phyloP scores from a whole-genome alignment of 2,113 vertebrate genomes.

The Onychostoma macrolepis region DNA sequence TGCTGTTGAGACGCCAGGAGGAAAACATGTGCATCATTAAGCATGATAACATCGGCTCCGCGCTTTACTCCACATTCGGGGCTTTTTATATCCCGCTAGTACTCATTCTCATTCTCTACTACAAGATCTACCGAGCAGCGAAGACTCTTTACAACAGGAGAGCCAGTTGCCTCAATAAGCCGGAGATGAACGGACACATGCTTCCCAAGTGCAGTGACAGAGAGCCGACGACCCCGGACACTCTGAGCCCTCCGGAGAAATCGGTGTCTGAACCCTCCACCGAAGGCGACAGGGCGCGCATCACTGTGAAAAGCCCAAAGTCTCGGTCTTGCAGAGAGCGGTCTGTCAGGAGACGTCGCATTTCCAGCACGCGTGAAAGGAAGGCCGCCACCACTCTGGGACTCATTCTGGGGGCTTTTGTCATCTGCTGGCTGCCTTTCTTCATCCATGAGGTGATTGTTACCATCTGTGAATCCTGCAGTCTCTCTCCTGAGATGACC shows the following conservation, averaged over 20 bases:
- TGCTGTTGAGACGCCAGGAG: slow-evolving; percentile 87
- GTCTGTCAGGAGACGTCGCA: slow-evolving; percentile 85
- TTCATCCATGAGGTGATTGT: slow-evolving; percentile 97
- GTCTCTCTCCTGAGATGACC: slow-evolving; percentile 86
- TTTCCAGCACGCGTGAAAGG: slow-evolving; percentile 89
- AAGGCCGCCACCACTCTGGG: slow-evolving; percentile 94
- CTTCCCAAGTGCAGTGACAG: slow-evolving; percentile 83
- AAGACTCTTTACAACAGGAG: slow-evolving; percentile 92
- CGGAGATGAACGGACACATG: slow-evolving; percentile 87
- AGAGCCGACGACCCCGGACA: slow-evolving; percentile 76
- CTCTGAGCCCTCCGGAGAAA: slow-evolving; percentile 82
- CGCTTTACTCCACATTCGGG: slow-evolving; percentile 93
- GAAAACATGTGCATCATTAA: slow-evolving; percentile 92
- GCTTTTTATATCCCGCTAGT: slow-evolving; percentile 95
- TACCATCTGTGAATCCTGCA: slow-evolving; percentile 88
- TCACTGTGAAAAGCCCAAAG: slow-evolving; percentile 73
- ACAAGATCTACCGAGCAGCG: slow-evolving; percentile 97
- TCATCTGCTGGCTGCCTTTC: slow-evolving; percentile 98
- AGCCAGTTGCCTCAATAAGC: slow-evolving; percentile 83
- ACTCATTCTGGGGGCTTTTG: slow-evolving; percentile 94
- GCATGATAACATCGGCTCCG: slow-evolving; percentile 89
- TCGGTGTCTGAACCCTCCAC: slow-evolving; percentile 87
- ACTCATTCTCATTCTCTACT: slow-evolving; percentile 97
- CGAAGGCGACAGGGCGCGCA: slow-evolving; percentile 82
- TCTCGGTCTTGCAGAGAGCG: slow-evolving; percentile 81